Conservation (phyloP, 2,113 vertebrate genomes). For the Tupaia chinensis region DNA sequence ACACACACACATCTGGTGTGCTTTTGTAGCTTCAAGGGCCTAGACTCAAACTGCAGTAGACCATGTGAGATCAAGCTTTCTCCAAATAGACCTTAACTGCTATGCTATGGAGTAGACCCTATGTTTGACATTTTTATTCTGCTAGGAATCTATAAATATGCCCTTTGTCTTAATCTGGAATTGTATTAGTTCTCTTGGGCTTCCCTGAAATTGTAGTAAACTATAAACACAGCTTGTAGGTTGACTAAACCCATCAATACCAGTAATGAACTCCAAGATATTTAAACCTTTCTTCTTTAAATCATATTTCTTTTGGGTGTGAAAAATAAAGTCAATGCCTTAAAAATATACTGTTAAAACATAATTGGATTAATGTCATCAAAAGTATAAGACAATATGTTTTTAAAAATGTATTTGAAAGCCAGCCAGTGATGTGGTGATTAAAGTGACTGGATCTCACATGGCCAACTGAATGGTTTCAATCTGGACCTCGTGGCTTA, state of each 20-base stretch:
- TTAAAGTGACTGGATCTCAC: no score
- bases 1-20: no score
- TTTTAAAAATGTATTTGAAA: background rate
- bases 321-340: background rate
- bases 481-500: no score
- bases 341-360: background rate
- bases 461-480: no score
- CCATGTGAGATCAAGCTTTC: no score
- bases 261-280: background rate
- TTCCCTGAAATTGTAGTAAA: background rate
- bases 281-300: background rate
- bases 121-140: background rate
- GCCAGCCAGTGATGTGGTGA: no score
- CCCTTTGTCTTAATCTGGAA: background rate
- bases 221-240: background rate
- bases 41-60: no score
- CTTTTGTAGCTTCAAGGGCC: no score
- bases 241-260: background rate
- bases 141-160: background rate
- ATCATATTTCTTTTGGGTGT: background rate
- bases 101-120: no score
- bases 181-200: background rate
- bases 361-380: background rate
- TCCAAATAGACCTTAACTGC: no score
- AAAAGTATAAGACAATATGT: background rate